These are phyloP conservation scores for Octopus bimaculoides DNA, from an alignment of 1,140 invertebrate genomes.

Conservation along the genomic window DNA sequence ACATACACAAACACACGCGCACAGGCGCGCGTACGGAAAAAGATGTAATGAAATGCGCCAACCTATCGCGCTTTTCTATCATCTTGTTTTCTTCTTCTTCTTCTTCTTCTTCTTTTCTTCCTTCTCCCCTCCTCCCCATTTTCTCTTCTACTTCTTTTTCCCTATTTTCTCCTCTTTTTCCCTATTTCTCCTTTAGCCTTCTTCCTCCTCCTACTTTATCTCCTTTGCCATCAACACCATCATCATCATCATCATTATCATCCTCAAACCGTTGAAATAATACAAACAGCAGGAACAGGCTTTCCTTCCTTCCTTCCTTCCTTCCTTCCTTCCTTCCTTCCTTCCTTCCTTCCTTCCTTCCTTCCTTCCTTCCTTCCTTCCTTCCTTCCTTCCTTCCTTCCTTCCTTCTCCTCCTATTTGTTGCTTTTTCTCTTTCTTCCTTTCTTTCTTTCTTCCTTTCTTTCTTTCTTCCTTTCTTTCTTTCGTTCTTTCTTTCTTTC, in stretches of 20 bases:
- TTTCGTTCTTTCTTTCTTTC: not conserved
- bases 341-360: not conserved
- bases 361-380: not conserved
- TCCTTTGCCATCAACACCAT: not conserved
- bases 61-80: no score
- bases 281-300: no score
- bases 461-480: not conserved
- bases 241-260: no score
- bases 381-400: not conserved
- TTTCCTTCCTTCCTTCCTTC: not conserved
- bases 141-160: not conserved
- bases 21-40: no score
- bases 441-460: not conserved
- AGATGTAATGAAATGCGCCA: no score
- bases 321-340: not conserved
- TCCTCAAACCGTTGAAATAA: no score
- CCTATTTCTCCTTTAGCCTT: not conserved
- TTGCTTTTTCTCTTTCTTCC: not conserved
- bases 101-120: no score
- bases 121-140: not conserved
- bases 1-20: no score
- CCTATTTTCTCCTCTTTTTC: not conserved
- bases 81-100: no score
- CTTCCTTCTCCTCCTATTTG: not conserved
- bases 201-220: not conserved